phyloP scores from a whole-genome alignment of 2,797 vertebrate species.

The Anableps anableps region DNA sequence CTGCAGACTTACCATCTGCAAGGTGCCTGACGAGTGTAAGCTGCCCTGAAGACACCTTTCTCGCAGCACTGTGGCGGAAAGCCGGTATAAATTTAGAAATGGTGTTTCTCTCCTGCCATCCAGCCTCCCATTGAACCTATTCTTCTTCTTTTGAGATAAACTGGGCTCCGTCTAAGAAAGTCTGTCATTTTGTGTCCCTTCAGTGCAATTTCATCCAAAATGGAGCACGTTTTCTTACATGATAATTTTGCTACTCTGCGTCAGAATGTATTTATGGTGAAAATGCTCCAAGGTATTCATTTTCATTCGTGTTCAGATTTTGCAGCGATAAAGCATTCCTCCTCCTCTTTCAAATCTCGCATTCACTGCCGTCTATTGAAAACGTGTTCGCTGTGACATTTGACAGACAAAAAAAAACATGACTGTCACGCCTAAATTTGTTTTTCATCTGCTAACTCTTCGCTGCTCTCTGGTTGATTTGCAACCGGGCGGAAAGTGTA shows the following conservation, averaged over 20 bases:
- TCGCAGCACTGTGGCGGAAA: background rate
- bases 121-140: background rate
- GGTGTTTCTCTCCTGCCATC: background rate
- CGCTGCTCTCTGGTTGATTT: slow-evolving; percentile 8
- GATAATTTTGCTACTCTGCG: slow-evolving; percentile 20
- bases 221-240: background rate
- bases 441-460: slow-evolving; percentile 27
- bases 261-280: background rate
- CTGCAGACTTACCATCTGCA: background rate
- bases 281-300: slow-evolving; percentile 3
- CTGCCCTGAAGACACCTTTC: background rate
- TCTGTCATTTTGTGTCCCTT: slow-evolving; percentile 21
- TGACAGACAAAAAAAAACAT: slow-evolving; percentile 31
- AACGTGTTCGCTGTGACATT: slow-evolving; percentile 40
- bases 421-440: slow-evolving; percentile 41
- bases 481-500: slow-evolving; percentile 40
- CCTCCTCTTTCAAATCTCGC: background rate
- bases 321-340: slow-evolving; percentile 14
- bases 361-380: background rate
- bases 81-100: background rate
- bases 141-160: slow-evolving; percentile 2
- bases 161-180: slow-evolving; percentile 7
- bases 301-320: background rate
- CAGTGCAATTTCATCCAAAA: slow-evolving; percentile 22
- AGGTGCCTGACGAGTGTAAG: background rate